phyloP scores from a whole-genome alignment of 1,140 invertebrate genomes.

The Drosophila kohkoa region DNA sequence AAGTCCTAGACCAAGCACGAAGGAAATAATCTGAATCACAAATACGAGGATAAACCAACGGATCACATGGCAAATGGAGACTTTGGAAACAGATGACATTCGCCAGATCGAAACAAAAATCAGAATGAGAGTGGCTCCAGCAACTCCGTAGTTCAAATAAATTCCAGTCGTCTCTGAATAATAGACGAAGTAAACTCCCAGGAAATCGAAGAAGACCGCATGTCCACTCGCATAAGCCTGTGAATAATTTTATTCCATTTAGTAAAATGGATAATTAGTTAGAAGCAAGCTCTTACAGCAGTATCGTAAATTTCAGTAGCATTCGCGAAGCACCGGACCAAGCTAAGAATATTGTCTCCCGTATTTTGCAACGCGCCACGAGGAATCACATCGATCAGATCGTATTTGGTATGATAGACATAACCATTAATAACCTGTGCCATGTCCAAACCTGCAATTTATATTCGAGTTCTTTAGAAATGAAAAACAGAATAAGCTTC shows the following conservation, averaged over 20 bases:
- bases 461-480: neutral
- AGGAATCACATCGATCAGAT: slow-evolving; percentile 90
- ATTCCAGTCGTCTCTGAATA: slow-evolving; percentile 86
- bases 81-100: slow-evolving; percentile 46
- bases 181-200: slow-evolving; percentile 86
- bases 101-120: slow-evolving; percentile 81
- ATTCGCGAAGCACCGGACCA: slow-evolving; percentile 88
- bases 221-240: slow-evolving; percentile 83
- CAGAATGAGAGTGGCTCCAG: slow-evolving; percentile 83
- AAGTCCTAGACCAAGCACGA: slow-evolving; percentile 85
- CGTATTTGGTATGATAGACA: slow-evolving; percentile 95
- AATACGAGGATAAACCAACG: slow-evolving; percentile 54
- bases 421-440: slow-evolving; percentile 96
- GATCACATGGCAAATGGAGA: slow-evolving; percentile 27
- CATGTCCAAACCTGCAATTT: slow-evolving; percentile 89
- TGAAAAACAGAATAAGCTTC: neutral
- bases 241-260: slow-evolving; percentile 17
- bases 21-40: slow-evolving; percentile 56
- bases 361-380: slow-evolving; percentile 92
- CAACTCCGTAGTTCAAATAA: slow-evolving; percentile 86
- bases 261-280: slow-evolving; percentile 50
- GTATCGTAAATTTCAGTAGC: slow-evolving; percentile 86
- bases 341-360: slow-evolving; percentile 90
- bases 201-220: slow-evolving; percentile 88
- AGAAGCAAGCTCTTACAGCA: slow-evolving; percentile 28